Conservation (phyloP, 2,113 vertebrate genomes). For the Myxocyprinus asiaticus region DNA sequence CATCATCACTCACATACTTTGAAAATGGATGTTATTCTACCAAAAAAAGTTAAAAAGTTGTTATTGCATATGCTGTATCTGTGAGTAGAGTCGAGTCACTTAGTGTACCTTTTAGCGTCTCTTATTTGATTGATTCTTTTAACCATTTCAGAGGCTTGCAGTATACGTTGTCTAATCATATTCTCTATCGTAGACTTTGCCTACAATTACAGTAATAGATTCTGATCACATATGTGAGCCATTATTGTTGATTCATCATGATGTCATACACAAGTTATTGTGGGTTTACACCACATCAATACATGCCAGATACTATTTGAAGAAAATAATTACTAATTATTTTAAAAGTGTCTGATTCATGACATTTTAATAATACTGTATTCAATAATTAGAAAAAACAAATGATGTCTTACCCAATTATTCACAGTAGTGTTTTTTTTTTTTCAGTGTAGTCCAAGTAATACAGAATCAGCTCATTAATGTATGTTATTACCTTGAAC, state of each 20-base stretch:
- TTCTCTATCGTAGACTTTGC: conserved; percentile 15
- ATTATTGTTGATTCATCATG: too few relatives aligned
- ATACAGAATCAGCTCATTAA: background rate
- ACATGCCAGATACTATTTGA: too few relatives aligned
- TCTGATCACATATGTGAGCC: conserved; percentile 24
- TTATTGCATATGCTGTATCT: background rate
- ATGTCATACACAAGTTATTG: too few relatives aligned
- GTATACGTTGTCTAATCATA: conserved; percentile 3
- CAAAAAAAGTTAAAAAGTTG: background rate
- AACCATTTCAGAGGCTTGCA: conserved; percentile 29
- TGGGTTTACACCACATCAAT: too few relatives aligned
- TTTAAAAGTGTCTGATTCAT: background rate
- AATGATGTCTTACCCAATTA: too few relatives aligned
- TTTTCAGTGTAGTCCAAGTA: too few relatives aligned
- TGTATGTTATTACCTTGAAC: too few relatives aligned
- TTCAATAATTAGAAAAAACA: too few relatives aligned
- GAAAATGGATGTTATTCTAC: conserved; percentile 29
- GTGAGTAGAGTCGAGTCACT: background rate
- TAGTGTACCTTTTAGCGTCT: conserved; percentile 11
- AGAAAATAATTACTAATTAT: too few relatives aligned
- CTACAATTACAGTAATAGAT: conserved; percentile 1
- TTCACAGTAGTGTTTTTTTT: too few relatives aligned
- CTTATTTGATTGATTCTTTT: conserved; percentile 27
- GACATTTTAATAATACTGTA: too few relatives aligned
- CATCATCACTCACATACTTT: conserved; percentile 3